Evolutionary conservation across 2,888 invertebrate species (phyloP).

Genomic region (Tribolium freemani): DNA sequence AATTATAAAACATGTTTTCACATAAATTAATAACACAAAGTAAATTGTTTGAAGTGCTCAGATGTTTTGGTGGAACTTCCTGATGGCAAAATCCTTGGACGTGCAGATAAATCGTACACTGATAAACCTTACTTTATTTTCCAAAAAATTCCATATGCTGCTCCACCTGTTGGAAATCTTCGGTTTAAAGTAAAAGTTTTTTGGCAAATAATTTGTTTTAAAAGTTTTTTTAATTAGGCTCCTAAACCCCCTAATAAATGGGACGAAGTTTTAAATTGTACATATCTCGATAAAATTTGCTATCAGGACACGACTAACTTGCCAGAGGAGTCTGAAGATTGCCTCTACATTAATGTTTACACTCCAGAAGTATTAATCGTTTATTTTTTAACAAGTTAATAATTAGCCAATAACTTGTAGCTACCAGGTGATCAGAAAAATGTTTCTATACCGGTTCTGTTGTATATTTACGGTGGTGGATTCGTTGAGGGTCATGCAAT

Average conservation of each 20-base stretch:
- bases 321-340: constrained; percentile 49
- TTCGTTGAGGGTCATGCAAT: constrained; percentile 51
- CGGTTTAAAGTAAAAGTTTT: constrained; percentile 31
- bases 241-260: constrained; percentile 49
- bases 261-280: constrained; percentile 43
- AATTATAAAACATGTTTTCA: background rate
- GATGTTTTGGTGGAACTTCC: constrained; percentile 7
- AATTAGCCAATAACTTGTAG: background rate
- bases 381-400: background rate
- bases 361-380: constrained; percentile 46
- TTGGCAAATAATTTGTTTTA: background rate
- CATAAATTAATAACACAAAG: background rate
- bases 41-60: too few species aligned
- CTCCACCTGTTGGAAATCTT: constrained; percentile 27
- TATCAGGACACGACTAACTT: constrained; percentile 39
- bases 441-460: constrained; percentile 52
- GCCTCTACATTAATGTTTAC: constrained; percentile 53
- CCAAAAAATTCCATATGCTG: constrained; percentile 33
- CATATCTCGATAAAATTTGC: constrained; percentile 48
- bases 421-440: background rate
- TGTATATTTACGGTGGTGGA: constrained; percentile 59
- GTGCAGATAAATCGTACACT: background rate
- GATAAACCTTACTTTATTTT: constrained; percentile 18
- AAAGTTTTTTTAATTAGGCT: constrained; percentile 38
- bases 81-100: constrained; percentile 14